phyloP scores from a whole-genome alignment of 2,888 invertebrate species.

The Rhingia campestris region DNA sequence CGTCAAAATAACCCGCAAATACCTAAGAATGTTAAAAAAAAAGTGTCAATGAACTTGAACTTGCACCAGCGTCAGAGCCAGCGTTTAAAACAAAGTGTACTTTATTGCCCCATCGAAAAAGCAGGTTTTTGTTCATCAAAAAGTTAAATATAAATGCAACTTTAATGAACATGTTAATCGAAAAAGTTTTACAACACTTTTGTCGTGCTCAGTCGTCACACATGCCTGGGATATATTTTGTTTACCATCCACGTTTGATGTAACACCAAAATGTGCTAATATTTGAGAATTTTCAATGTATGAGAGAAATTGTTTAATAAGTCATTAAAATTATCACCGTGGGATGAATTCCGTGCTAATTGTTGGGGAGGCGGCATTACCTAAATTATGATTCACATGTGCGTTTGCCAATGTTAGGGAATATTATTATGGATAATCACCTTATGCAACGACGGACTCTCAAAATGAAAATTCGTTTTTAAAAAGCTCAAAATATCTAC shows the following conservation, averaged over 20 bases:
- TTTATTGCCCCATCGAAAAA: not conserved
- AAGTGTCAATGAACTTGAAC: conserved; percentile 5
- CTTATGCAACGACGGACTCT: not conserved
- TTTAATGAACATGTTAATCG: conserved; percentile 45
- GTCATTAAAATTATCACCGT: not conserved
- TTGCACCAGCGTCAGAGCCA: not conserved
- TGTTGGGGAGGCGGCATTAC: no score
- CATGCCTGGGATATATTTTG: conserved; percentile 13
- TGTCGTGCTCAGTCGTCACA: conserved; percentile 7
- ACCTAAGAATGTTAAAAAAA: not conserved
- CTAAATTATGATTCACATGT: no score
- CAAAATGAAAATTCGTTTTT: not conserved
- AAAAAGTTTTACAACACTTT: conserved; percentile 30
- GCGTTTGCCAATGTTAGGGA: no score
- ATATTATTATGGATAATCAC: no score
- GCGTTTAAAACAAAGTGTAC: not conserved
- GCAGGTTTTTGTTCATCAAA: conserved; percentile 8
- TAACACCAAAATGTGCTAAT: conserved; percentile 32
- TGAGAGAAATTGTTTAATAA: conserved; percentile 8
- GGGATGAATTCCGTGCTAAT: no score
- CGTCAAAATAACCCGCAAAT: no score
- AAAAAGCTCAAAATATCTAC: no score
- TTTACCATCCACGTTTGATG: conserved; percentile 17
- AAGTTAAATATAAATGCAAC: conserved; percentile 20
- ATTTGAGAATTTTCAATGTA: conserved; percentile 22